Percentiles rank a stretch among this genome's conserved stretches.
Conservation (phyloP, 2,888 invertebrate species). For the Syrphus vitripennis region DNA sequence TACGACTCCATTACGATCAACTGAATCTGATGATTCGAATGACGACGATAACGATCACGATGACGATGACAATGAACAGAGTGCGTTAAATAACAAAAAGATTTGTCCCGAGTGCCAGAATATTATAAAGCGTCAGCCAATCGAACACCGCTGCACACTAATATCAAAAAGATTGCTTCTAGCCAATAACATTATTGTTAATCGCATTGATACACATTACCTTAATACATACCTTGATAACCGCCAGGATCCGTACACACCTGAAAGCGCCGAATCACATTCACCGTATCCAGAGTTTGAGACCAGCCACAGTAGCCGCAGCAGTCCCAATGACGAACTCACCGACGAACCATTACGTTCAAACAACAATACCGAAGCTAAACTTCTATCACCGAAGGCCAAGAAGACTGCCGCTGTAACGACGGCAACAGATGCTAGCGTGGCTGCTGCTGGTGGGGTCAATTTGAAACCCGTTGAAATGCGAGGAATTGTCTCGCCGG, state of each 20-base stretch:
- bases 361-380: slow-evolving; percentile 60
- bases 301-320: slow-evolving; percentile 74
- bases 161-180: slow-evolving; percentile 78
- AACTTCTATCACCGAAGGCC: slow-evolving; percentile 52
- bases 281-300: slow-evolving; percentile 84
- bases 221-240: slow-evolving; percentile 78
- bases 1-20: slow-evolving; percentile 54
- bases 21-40: slow-evolving; percentile 56
- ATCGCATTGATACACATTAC: slow-evolving; percentile 83
- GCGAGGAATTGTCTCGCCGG: slow-evolving; percentile 84
- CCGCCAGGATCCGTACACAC: slow-evolving; percentile 87
- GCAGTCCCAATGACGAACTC: slow-evolving; percentile 76
- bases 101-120: slow-evolving; percentile 78
- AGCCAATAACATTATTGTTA: slow-evolving; percentile 82
- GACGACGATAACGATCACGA: slow-evolving; percentile 11
- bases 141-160: slow-evolving; percentile 77
- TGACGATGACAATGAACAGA: slow-evolving; percentile 44
- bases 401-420: slow-evolving; percentile 30
- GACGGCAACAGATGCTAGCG: slow-evolving; percentile 28
- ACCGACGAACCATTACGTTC: slow-evolving; percentile 73
- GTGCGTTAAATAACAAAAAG: slow-evolving; percentile 37
- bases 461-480: slow-evolving; percentile 67
- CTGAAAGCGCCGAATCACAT: slow-evolving; percentile 90
- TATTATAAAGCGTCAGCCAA: slow-evolving; percentile 76
- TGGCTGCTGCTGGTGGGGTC: slow-evolving; percentile 33